A percentile compares a stretch with the other conserved stretches of the same genome.
Evolutionary conservation across 2,888 invertebrate species (phyloP).

Genomic region (Pristionchus japonicus): DNA sequence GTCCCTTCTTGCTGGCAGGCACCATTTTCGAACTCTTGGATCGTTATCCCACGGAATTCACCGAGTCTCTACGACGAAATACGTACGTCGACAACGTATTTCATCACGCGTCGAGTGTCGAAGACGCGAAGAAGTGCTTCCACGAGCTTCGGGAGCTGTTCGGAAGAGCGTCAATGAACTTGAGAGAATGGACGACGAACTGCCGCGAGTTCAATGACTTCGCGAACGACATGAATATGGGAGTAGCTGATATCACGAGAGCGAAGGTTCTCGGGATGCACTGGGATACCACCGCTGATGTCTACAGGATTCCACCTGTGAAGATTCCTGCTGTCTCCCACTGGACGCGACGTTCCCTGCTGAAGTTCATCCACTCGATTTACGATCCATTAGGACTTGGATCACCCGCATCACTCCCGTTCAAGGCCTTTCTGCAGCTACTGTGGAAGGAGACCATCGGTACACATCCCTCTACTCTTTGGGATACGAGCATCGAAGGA

Average conservation of each 20-base stretch:
- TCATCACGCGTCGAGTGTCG: constrained; percentile 16
- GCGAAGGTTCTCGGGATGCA: constrained; percentile 4
- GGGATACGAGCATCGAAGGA: not conserved
- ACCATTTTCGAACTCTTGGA: constrained; percentile 32
- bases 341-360: not conserved
- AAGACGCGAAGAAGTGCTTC: not conserved
- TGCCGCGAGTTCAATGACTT: not conserved
- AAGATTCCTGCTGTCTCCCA: not conserved
- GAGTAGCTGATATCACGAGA: not conserved
- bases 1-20: constrained; percentile 45
- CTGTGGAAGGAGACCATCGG: not conserved
- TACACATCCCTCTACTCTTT: not conserved
- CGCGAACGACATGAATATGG: not conserved
- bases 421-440: constrained; percentile 6
- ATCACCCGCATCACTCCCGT: not conserved
- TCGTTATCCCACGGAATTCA: not conserved
- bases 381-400: not conserved
- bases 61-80: constrained; percentile 1
- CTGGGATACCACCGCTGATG: not conserved
- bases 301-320: not conserved
- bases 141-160: not conserved
- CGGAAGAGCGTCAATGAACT: constrained; percentile 10
- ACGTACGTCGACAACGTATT: constrained; percentile 49
- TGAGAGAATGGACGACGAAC: constrained; percentile 47
- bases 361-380: not conserved